A percentile compares a stretch with the other conserved stretches of the same genome.
Evolutionary conservation across 1,140 invertebrate genomes (phyloP).

Genomic region (Popillia japonica): DNA sequence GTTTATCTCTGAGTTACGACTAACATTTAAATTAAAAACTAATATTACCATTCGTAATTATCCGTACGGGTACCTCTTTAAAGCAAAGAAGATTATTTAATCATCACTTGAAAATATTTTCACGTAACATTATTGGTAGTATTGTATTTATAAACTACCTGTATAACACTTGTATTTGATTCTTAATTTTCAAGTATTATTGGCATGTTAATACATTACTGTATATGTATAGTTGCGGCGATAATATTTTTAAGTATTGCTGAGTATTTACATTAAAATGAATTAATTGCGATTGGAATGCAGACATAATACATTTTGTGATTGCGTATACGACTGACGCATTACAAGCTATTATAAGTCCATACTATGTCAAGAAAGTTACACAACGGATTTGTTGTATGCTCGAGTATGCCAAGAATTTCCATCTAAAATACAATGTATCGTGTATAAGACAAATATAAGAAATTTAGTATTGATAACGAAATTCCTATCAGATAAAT

Average conservation of each 20-base stretch:
- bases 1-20: neutral
- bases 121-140: neutral
- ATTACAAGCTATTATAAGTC: too few relatives aligned
- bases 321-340: too few relatives aligned
- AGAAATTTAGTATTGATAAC: neutral
- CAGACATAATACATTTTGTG: neutral
- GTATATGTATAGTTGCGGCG: neutral
- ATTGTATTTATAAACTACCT: neutral
- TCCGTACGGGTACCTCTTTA: neutral
- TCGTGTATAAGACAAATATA: too few relatives aligned
- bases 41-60: neutral
- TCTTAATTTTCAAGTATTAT: neutral
- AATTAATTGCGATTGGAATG: constrained; percentile 26
- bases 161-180: neutral
- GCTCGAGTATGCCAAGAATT: too few relatives aligned
- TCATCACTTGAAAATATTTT: constrained; percentile 28
- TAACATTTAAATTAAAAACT: neutral
- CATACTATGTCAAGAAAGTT: too few relatives aligned
- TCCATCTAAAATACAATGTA: too few relatives aligned
- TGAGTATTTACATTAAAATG: constrained; percentile 29
- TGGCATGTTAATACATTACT: constrained; percentile 14
- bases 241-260: constrained; percentile 17
- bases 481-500: constrained; percentile 28
- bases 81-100: neutral
- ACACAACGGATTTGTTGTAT: too few relatives aligned